Evolutionary conservation across 2,797 vertebrate species (phyloP), one percentile per base, ranked within the genome.

Genomic region (Danionella dracula): DNA sequence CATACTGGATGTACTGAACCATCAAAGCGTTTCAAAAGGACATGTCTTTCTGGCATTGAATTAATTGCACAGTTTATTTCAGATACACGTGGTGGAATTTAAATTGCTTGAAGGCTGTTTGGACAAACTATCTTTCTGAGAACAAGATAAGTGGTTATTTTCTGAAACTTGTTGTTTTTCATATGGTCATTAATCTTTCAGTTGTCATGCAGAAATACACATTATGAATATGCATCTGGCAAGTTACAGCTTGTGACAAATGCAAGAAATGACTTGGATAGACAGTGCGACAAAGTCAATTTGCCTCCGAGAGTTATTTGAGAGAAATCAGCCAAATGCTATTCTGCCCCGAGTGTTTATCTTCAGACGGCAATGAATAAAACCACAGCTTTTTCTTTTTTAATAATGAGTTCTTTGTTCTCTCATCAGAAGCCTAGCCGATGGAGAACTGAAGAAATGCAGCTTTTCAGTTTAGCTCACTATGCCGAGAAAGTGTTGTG

Each of bases 211-310:
- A 45, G 72, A 71, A 65, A 57, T 67, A 60, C 66, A 56, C 56
- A 58, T 67, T 72, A 65, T 64, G 41, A 32, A 41, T 42, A 48
- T 11, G 66, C 51, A 69, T 53, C 15, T 49, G 50, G 51, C 38
- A 63, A 38, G 21, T 13, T 16, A 12, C 44, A 29, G 48, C n/a
- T 65, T 55, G 35, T 83, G 80, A 86, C 82, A 79, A 85, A 88
- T 85, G 77, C 21, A 59, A 46, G 21, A 17, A 71, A 74, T 66
- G 68, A 76, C 65, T 80, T 42, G 42, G 68, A 72, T 73, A 80
- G 81, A 82, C 81, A 72, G 73, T 59, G 82, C 72, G 83, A 81
- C 84, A 81, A 78, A 82, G 73, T 80, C 76, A 70, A 81, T 85
- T 80, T 78, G 74, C 76, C 59, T 68, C 59, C 44, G 1, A 56